Percentiles rank a stretch among this genome's conserved stretches.
Evolutionary conservation across 2,888 invertebrate genomes (phyloP).

Genomic region (Drosophila niveifrons): DNA sequence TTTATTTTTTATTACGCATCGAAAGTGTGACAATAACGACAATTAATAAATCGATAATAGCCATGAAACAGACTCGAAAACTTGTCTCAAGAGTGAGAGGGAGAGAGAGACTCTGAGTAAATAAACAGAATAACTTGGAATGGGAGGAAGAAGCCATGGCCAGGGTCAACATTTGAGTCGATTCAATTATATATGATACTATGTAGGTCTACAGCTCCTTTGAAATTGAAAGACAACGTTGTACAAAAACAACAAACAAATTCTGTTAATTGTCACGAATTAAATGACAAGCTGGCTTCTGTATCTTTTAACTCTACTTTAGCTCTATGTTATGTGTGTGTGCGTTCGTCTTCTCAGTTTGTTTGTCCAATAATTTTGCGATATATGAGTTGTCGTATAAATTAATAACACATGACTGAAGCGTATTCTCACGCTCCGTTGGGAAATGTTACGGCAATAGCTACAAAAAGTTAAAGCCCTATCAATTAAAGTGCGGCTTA

Average conservation of each 20-base stretch:
- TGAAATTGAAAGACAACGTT: slow-evolving; percentile 7
- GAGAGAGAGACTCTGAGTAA: slow-evolving; percentile 27
- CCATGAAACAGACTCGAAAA: slow-evolving; percentile 20
- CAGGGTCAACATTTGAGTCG: slow-evolving; percentile 32
- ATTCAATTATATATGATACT: slow-evolving; percentile 26
- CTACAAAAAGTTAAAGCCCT: slow-evolving; percentile 36
- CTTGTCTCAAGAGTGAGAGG: not conserved
- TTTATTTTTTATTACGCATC: slow-evolving; percentile 2
- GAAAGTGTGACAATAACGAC: slow-evolving; percentile 31
- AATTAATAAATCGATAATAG: slow-evolving; percentile 24
- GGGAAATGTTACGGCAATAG: slow-evolving; percentile 33
- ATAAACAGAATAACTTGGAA: slow-evolving; percentile 34
- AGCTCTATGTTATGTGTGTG: not conserved
- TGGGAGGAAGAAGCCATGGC: slow-evolving; percentile 26
- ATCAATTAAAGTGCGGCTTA: slow-evolving; percentile 56
- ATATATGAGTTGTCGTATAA: slow-evolving; percentile 41
- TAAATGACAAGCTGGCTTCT: slow-evolving; percentile 14
- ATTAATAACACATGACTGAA: slow-evolving; percentile 72
- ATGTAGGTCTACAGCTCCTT: slow-evolving; percentile 8
- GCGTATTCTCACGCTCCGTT: slow-evolving; percentile 62
- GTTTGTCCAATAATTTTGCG: slow-evolving; percentile 52
- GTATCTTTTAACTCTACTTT: slow-evolving; percentile 17
- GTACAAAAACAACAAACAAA: slow-evolving; percentile 26
- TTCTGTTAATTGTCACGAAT: slow-evolving; percentile 61
- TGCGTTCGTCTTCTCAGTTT: slow-evolving; percentile 10